A percentile compares a stretch with the other conserved stretches of the same genome.
Conservation (phyloP, 35 echinoderm and acorn worm species). For the Acanthaster planci region DNA sequence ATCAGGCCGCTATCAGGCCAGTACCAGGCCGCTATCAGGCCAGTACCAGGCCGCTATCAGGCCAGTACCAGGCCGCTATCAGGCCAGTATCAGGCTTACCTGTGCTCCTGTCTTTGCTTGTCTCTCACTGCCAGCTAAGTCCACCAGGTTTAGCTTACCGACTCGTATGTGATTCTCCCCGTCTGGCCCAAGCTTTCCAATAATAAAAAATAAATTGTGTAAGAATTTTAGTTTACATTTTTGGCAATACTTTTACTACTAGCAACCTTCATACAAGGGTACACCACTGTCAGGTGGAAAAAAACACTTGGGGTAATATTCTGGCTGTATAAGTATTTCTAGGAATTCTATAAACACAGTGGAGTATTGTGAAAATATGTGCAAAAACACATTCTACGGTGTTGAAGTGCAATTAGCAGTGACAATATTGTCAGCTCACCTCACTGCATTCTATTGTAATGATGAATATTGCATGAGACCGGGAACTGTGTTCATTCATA, state of each 20-base stretch:
- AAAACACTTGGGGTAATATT: background rate
- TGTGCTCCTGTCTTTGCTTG: constrained; percentile 90
- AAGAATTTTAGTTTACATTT: constrained; percentile 1
- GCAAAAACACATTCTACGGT: no score
- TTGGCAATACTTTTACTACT: no score
- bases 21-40: no score
- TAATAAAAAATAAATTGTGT: constrained; percentile 2
- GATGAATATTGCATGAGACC: constrained; percentile 97
- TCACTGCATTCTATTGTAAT: constrained; percentile 99
- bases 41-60: no score
- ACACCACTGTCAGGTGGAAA: no score
- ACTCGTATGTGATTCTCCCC: constrained; percentile 99
- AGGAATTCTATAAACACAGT: no score
- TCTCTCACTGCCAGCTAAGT: constrained; percentile 96
- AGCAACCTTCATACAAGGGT: no score
- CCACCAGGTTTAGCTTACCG: constrained; percentile 96
- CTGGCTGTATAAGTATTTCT: no score
- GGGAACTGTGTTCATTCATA: constrained; percentile 99
- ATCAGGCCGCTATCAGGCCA: no score
- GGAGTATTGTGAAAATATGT: no score
- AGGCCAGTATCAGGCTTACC: constrained; percentile 21
- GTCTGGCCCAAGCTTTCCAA: constrained; percentile 77
- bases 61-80: background rate
- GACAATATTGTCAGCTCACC: constrained; percentile 53
- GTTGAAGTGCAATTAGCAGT: no score